These are phyloP conservation scores for Diploptera punctata DNA, from an alignment of 2,888 invertebrate species.

Conservation along the genomic window DNA sequence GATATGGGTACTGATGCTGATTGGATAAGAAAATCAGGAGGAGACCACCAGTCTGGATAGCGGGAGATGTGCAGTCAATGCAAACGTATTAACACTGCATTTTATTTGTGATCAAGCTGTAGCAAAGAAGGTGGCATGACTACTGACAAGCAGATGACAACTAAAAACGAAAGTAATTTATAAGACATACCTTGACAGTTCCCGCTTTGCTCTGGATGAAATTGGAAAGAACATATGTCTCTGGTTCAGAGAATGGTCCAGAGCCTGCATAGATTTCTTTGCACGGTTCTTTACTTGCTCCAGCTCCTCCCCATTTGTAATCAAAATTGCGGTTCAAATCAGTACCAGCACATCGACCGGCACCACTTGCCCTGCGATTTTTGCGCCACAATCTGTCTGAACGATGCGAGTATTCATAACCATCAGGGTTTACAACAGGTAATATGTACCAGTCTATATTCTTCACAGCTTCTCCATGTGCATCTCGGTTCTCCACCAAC, in stretches of 20 bases:
- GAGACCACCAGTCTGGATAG: too few species aligned
- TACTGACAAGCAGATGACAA: too few species aligned
- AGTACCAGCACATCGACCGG: slow-evolving; percentile 72
- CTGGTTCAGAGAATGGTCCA: slow-evolving; percentile 85
- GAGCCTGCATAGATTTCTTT: slow-evolving; percentile 81
- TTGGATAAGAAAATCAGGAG: too few species aligned
- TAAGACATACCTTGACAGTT: slow-evolving; percentile 50
- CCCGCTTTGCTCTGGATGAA: slow-evolving; percentile 53
- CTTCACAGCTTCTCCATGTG: slow-evolving; percentile 60
- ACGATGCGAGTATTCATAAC: slow-evolving; percentile 83
- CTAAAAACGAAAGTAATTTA: not conserved
- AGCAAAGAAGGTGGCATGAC: too few species aligned
- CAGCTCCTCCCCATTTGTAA: slow-evolving; percentile 85
- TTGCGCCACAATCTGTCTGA: slow-evolving; percentile 78
- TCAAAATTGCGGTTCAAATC: slow-evolving; percentile 90
- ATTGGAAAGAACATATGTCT: slow-evolving; percentile 71
- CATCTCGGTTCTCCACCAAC: slow-evolving; percentile 71
- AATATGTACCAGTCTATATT: slow-evolving; percentile 72
- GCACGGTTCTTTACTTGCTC: slow-evolving; percentile 84
- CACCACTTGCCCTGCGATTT: slow-evolving; percentile 63
- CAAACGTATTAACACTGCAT: too few species aligned
- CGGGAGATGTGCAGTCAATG: too few species aligned
- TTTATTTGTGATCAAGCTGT: too few species aligned
- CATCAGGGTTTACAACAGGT: slow-evolving; percentile 82
- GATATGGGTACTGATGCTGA: too few species aligned